These are phyloP conservation scores for Argyrosomus japonicus DNA, from an alignment of 2,113 vertebrate genomes.

Conservation along the genomic window DNA sequence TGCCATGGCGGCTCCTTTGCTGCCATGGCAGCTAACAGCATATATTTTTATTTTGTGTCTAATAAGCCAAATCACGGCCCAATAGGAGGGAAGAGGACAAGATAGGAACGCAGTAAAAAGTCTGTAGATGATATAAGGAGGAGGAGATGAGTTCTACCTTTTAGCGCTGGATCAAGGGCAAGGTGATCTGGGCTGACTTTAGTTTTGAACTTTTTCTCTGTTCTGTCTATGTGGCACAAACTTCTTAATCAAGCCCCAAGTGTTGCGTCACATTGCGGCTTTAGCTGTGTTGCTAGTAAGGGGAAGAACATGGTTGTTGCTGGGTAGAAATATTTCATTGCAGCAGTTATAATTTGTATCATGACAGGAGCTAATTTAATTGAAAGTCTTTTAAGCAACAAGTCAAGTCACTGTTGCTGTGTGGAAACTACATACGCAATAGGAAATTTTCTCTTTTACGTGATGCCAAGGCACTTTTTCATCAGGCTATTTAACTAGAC, in stretches of 20 bases:
- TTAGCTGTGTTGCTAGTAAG: slow-evolving; percentile 57
- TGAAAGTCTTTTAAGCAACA: slow-evolving; percentile 48
- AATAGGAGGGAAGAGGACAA: slow-evolving; percentile 73
- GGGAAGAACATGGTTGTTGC: slow-evolving; percentile 73
- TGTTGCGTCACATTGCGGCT: slow-evolving; percentile 46
- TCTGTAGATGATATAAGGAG: slow-evolving; percentile 79
- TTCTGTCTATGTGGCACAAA: slow-evolving; percentile 66
- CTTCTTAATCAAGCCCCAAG: slow-evolving; percentile 73
- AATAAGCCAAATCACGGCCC: slow-evolving; percentile 83
- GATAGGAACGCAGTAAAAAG: slow-evolving; percentile 79
- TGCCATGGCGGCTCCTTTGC: slow-evolving; percentile 84
- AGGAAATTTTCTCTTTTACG: neutral
- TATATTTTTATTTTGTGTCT: slow-evolving; percentile 86
- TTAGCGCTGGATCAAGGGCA: slow-evolving; percentile 76
- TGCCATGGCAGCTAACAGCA: slow-evolving; percentile 78
- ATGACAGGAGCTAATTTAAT: slow-evolving; percentile 26
- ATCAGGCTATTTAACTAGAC: neutral
- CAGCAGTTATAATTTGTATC: slow-evolving; percentile 30
- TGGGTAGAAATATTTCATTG: slow-evolving; percentile 65
- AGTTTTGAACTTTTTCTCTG: slow-evolving; percentile 68
- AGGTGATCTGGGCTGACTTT: slow-evolving; percentile 70
- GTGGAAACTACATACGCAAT: neutral
- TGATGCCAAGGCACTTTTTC: slow-evolving; percentile 8
- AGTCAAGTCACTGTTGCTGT: slow-evolving; percentile 16
- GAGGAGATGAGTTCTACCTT: slow-evolving; percentile 70